Evolutionary conservation across 1,140 invertebrate species (phyloP).

Genomic region (Drosophila orena): DNA sequence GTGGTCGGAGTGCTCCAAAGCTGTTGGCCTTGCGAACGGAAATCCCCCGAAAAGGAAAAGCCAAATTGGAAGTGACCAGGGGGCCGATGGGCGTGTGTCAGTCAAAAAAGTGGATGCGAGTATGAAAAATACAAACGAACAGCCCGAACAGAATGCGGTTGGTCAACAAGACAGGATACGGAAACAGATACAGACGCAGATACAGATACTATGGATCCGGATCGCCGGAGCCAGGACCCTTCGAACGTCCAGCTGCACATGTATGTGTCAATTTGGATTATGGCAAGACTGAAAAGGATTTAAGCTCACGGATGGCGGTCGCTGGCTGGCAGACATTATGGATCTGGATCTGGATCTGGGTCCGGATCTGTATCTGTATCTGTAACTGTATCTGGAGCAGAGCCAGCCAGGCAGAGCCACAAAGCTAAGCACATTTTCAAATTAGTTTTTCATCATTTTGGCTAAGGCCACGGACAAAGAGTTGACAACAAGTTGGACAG

Average conservation of each 20-base stretch:
- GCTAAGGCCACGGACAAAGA: constrained; percentile 38
- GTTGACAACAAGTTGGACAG: constrained; percentile 49
- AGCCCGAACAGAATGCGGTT: constrained; percentile 65
- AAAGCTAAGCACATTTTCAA: constrained; percentile 70
- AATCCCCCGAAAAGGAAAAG: constrained; percentile 67
- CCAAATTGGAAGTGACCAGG: constrained; percentile 76
- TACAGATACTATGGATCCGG: constrained; percentile 15
- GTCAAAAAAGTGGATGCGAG: constrained; percentile 55
- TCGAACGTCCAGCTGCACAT: constrained; percentile 45
- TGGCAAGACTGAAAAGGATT: constrained; percentile 75
- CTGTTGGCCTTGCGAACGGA: constrained; percentile 55
- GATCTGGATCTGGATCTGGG: constrained; percentile 3
- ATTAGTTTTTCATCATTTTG: constrained; percentile 71
- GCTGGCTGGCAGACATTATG: constrained; percentile 13
- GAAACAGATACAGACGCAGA: constrained; percentile 5
- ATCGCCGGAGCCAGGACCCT: constrained; percentile 39
- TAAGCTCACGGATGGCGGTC: constrained; percentile 31
- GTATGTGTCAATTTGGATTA: constrained; percentile 77
- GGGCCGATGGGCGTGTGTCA: constrained; percentile 48
- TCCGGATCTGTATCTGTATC: background rate
- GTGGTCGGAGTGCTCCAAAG: constrained; percentile 43
- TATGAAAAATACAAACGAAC: constrained; percentile 81
- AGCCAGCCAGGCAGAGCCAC: constrained; percentile 1
- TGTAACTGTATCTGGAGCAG: background rate
- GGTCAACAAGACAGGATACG: constrained; percentile 70